These are phyloP conservation scores for Trichonephila inaurata DNA, from an alignment of 1,140 invertebrate species.

Conservation along the genomic window DNA sequence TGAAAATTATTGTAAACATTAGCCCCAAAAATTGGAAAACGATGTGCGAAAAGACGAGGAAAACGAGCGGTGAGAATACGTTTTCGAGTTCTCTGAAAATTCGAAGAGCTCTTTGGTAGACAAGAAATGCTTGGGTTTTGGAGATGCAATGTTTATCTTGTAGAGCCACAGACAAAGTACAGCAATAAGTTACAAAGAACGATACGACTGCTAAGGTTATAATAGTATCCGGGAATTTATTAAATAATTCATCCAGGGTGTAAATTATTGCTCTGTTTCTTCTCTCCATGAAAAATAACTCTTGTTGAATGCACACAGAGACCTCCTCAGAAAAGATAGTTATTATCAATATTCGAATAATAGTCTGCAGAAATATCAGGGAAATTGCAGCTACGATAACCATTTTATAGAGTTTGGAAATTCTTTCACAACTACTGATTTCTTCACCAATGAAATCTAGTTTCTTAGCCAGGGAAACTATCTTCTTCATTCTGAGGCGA, in stretches of 20 bases:
- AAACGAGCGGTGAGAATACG: not conserved
- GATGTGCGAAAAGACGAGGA: not conserved
- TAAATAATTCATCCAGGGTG: not conserved
- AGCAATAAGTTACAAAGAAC: not conserved
- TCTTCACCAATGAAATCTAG: not conserved
- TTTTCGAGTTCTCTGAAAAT: not conserved
- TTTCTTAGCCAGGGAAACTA: not conserved
- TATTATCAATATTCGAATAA: not conserved
- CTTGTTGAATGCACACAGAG: not conserved
- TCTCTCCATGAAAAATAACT: not conserved
- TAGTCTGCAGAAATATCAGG: not conserved
- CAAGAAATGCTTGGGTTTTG: not conserved
- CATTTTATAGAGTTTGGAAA: not conserved
- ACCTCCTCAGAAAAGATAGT: not conserved
- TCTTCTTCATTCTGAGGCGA: not conserved
- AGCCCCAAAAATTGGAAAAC: not conserved
- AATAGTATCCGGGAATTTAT: not conserved
- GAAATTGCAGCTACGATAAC: not conserved
- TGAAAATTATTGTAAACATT: not conserved
- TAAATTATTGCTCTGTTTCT: not conserved
- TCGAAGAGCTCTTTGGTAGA: not conserved
- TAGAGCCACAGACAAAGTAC: not conserved
- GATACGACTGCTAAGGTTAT: not conserved
- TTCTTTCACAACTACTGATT: not conserved
- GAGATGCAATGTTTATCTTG: not conserved